A percentile compares a stretch with the other conserved stretches of the same genome.
Conservation (phyloP, 2,888 invertebrate genomes). For the Leucophenga maculata region DNA sequence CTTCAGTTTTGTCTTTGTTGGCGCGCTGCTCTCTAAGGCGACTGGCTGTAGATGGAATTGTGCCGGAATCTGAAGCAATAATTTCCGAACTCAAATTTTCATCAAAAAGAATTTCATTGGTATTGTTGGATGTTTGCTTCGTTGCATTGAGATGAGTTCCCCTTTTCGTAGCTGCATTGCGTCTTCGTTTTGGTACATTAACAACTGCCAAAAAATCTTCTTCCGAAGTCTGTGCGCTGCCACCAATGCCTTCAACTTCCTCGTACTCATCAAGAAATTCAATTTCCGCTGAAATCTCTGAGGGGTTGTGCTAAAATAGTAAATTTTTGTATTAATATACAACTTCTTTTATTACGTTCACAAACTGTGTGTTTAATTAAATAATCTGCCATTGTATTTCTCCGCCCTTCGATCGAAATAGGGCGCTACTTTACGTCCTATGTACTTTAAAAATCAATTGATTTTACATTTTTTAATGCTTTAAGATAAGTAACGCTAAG, state of each 20-base stretch:
- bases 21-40: constrained; percentile 52
- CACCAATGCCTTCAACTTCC: constrained; percentile 45
- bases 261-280: constrained; percentile 63
- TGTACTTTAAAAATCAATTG: no score
- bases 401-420: no score
- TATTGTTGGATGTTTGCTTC: constrained; percentile 40
- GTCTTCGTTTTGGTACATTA: constrained; percentile 31
- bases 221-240: constrained; percentile 44
- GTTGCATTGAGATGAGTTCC: not conserved
- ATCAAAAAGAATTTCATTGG: not conserved
- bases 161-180: constrained; percentile 26
- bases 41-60: not conserved
- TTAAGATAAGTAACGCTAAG: no score
- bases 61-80: not conserved
- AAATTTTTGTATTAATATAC: not conserved
- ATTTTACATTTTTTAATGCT: no score
- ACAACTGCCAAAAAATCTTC: constrained; percentile 52
- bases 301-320: constrained; percentile 42
- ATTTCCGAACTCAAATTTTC: not conserved
- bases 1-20: constrained; percentile 59
- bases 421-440: no score
- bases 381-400: no score
- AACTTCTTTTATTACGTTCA: not conserved
- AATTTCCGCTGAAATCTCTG: constrained; percentile 56
- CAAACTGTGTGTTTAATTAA: no score